Evolutionary conservation across 2,888 invertebrate species (phyloP).

Genomic region (Alentia gelatinosa): DNA sequence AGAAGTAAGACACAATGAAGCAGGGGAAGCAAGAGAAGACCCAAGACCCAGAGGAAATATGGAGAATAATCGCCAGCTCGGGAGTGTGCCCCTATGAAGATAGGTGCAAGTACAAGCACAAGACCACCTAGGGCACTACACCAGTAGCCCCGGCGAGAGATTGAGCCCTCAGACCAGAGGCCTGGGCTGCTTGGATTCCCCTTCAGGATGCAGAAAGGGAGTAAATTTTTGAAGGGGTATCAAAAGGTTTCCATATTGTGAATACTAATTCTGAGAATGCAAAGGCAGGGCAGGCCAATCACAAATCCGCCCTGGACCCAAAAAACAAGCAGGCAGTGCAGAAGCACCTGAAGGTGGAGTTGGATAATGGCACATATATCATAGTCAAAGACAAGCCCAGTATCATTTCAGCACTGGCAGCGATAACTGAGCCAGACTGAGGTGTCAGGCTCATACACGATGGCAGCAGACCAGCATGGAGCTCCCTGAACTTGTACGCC

Average conservation of each 20-base stretch:
- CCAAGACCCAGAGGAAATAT: background rate
- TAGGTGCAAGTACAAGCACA: background rate
- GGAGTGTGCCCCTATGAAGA: background rate
- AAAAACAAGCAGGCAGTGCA: background rate
- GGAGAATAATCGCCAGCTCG: background rate
- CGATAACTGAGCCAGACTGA: background rate
- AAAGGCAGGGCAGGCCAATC: background rate
- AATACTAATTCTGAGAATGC: background rate
- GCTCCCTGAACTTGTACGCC: slow-evolving; percentile 17
- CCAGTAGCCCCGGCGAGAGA: background rate
- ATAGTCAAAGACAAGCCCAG: background rate
- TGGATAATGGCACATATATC: background rate
- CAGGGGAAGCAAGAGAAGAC: background rate
- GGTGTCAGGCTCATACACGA: slow-evolving; percentile 33
- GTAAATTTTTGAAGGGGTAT: background rate
- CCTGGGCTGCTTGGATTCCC: background rate
- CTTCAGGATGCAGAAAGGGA: background rate
- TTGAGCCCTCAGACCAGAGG: background rate
- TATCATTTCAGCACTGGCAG: background rate
- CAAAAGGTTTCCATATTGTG: background rate
- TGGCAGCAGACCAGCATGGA: background rate
- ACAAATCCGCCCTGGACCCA: background rate
- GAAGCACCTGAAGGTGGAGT: background rate
- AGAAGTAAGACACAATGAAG: background rate
- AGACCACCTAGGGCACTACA: background rate